phyloP scores from a whole-genome alignment of 2,797 vertebrate species.

The Anolis apletophallus region DNA sequence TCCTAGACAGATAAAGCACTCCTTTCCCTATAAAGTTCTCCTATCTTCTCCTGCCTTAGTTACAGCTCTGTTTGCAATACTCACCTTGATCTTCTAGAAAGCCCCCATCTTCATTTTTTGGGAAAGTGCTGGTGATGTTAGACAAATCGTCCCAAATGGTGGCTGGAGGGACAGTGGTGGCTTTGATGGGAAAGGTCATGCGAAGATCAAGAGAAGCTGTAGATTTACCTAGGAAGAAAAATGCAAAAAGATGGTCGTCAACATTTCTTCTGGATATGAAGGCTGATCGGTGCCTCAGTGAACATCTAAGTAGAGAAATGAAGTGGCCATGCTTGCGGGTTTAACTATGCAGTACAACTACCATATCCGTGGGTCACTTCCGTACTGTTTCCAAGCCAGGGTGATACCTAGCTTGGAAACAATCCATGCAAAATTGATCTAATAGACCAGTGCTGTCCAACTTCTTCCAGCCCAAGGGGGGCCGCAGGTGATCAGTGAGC shows the following conservation, averaged over 20 bases:
- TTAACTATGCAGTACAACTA: too few relatives aligned
- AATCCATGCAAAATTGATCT: too few relatives aligned
- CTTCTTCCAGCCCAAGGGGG: too few relatives aligned
- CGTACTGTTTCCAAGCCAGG: too few relatives aligned
- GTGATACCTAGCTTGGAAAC: too few relatives aligned
- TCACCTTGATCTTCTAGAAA: conserved; percentile 51
- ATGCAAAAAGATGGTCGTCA: conserved; percentile 17
- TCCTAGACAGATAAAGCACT: too few relatives aligned
- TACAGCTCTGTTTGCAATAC: background rate
- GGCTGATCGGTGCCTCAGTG: too few relatives aligned
- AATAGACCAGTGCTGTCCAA: too few relatives aligned
- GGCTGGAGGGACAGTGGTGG: conserved; percentile 24
- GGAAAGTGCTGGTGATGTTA: conserved; percentile 43
- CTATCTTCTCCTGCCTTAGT: background rate
- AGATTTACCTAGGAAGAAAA: conserved; percentile 61
- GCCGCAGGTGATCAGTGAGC: too few relatives aligned
- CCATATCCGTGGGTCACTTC: too few relatives aligned
- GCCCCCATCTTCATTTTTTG: conserved; percentile 6
- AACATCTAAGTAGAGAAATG: background rate
- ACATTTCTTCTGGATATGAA: background rate
- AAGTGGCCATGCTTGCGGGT: too few relatives aligned
- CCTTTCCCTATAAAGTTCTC: background rate
- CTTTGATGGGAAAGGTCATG: background rate
- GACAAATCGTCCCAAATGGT: conserved; percentile 22
- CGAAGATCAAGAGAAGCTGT: background rate